Percentiles rank a stretch among this genome's conserved stretches.
Evolutionary conservation across 2,888 invertebrate species (phyloP).

Genomic region (Cerastis rubricosa): DNA sequence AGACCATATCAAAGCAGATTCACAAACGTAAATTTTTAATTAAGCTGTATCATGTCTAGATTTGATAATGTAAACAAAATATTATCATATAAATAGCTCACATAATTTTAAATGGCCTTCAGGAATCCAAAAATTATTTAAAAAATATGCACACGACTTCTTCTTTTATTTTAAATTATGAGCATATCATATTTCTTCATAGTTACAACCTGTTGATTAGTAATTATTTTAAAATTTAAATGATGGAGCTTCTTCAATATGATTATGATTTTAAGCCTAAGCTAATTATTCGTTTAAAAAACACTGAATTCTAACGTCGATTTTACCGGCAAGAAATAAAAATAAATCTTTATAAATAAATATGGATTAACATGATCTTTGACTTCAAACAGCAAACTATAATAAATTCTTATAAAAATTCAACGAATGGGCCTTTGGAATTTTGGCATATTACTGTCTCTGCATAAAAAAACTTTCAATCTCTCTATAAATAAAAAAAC

Average conservation of each 20-base stretch:
- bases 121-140: slow-evolving; percentile 12
- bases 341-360: slow-evolving; percentile 5
- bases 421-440: neutral
- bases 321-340: neutral
- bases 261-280: neutral
- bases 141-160: slow-evolving; percentile 2
- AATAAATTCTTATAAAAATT: neutral
- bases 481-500: slow-evolving; percentile 1
- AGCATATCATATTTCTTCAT: slow-evolving; percentile 25
- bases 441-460: neutral
- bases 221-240: slow-evolving; percentile 15
- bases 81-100: slow-evolving; percentile 55
- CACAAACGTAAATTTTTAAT: slow-evolving; percentile 37
- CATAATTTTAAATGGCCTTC: slow-evolving; percentile 34
- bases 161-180: slow-evolving; percentile 3
- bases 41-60: slow-evolving; percentile 36
- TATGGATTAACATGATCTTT: neutral
- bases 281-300: neutral
- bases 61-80: slow-evolving; percentile 29
- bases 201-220: slow-evolving; percentile 25
- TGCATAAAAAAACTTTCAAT: neutral
- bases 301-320: neutral
- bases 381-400: neutral
- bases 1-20: neutral
- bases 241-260: neutral